Evolutionary conservation across 2,888 invertebrate species (phyloP).

Genomic region (Labia minor): DNA sequence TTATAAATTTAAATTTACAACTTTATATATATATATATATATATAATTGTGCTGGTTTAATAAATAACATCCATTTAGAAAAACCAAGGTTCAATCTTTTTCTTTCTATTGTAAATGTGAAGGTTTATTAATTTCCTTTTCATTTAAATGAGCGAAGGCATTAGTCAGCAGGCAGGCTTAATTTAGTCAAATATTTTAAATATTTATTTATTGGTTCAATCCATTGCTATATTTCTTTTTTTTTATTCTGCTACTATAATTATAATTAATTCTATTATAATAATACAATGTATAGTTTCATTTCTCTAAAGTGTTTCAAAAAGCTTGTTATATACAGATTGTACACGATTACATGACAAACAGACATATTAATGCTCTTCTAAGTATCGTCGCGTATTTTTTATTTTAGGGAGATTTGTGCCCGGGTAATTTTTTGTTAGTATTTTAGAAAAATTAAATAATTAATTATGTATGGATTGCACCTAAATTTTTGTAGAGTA

Average conservation of each 20-base stretch:
- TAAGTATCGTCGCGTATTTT: no score
- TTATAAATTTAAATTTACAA: background rate
- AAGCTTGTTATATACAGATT: background rate
- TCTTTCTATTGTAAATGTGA: background rate
- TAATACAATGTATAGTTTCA: background rate
- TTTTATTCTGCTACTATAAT: background rate
- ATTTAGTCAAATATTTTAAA: no score
- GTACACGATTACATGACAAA: background rate
- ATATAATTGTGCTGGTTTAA: background rate
- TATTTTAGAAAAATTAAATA: no score
- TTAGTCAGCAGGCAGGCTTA: background rate
- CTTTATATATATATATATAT: background rate
- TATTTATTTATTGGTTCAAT: conserved; percentile 8
- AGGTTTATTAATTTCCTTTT: background rate
- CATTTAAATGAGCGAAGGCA: background rate
- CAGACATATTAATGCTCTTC: background rate
- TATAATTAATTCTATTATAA: background rate
- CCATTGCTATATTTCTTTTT: background rate
- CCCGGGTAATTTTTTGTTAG: no score
- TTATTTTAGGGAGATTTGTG: no score
- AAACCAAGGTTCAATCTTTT: background rate
- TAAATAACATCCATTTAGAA: background rate
- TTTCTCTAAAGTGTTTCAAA: conserved; percentile 5
- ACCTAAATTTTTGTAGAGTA: background rate
- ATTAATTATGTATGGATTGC: no score